phyloP scores from a whole-genome alignment of 1,140 invertebrate genomes.

The Trichonephila inaurata region DNA sequence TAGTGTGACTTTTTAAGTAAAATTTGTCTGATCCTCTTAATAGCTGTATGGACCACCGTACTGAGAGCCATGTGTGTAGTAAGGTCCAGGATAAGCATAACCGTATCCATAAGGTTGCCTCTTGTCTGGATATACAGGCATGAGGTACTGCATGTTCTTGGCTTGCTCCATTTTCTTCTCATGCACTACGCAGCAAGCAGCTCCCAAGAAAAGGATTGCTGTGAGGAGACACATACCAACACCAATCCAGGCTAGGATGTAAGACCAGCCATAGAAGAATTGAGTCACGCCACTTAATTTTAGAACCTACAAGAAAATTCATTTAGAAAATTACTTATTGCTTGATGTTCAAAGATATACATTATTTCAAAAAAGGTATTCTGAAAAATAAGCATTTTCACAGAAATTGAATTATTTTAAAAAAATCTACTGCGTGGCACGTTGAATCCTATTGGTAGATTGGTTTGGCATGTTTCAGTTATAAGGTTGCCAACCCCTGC shows the following conservation, averaged over 20 bases:
- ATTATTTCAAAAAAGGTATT: too few relatives aligned
- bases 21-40: constrained; percentile 71
- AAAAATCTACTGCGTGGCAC: too few relatives aligned
- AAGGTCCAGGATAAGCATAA: constrained; percentile 91
- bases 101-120: constrained; percentile 86
- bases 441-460: too few relatives aligned
- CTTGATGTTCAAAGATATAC: too few relatives aligned
- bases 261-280: constrained; percentile 96
- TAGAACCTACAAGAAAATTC: constrained; percentile 86
- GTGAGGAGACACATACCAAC: constrained; percentile 92
- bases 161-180: constrained; percentile 95
- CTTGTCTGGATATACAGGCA: constrained; percentile 97
- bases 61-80: constrained; percentile 92
- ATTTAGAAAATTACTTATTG: too few relatives aligned
- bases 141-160: constrained; percentile 98
- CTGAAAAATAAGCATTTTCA: too few relatives aligned
- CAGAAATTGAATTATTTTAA: too few relatives aligned
- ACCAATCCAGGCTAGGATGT: constrained; percentile 96
- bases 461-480: too few relatives aligned
- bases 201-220: constrained; percentile 94
- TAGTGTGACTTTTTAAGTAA: neutral
- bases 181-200: constrained; percentile 94
- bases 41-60: constrained; percentile 87
- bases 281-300: constrained; percentile 87
- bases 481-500: too few relatives aligned